A percentile compares a stretch with the other conserved stretches of the same genome.
These are phyloP conservation scores for Astreopora myriophthalma DNA, from an alignment of 64 coral and sea anemone genomes.

Conservation along the genomic window DNA sequence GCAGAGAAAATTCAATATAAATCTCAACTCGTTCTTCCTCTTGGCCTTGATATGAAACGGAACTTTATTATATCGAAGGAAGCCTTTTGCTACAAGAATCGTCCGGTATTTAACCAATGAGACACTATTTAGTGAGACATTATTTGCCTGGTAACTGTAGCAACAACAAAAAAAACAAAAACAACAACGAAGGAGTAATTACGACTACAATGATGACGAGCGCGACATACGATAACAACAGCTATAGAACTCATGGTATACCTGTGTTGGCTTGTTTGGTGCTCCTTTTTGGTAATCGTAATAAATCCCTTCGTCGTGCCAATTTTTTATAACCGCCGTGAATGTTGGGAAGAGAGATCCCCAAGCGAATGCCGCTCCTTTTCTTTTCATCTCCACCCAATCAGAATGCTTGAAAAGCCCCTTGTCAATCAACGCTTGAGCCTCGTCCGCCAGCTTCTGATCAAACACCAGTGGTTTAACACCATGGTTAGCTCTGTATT, in stretches of 20 bases:
- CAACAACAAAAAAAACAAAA: too few species aligned
- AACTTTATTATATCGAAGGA: too few species aligned
- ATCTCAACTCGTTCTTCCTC: too few species aligned
- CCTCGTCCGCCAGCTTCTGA: constrained; percentile 54
- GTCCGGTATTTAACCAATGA: too few species aligned
- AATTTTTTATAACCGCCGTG: constrained; percentile 77
- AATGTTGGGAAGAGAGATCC: constrained; percentile 85
- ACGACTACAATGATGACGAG: neutral
- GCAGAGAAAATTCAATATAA: too few species aligned
- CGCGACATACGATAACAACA: neutral
- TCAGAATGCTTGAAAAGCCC: constrained; percentile 78
- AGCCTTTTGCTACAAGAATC: too few species aligned
- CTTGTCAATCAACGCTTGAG: constrained; percentile 68
- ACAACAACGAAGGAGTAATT: neutral
- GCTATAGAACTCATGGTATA: neutral
- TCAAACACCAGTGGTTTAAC: constrained; percentile 32
- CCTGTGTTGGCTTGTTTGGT: constrained; percentile 12
- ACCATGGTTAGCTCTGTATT: constrained; percentile 67
- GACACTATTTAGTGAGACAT: too few species aligned
- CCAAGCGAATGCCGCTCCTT: constrained; percentile 78
- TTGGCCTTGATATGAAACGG: too few species aligned
- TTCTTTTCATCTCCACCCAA: constrained; percentile 41
- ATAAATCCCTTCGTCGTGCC: constrained; percentile 67
- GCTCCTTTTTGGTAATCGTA: constrained; percentile 65
- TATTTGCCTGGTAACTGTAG: neutral